Base-by-base conservation (phyloP, 2,113 vertebrate genomes). In the Thomomys bottae region DNA sequence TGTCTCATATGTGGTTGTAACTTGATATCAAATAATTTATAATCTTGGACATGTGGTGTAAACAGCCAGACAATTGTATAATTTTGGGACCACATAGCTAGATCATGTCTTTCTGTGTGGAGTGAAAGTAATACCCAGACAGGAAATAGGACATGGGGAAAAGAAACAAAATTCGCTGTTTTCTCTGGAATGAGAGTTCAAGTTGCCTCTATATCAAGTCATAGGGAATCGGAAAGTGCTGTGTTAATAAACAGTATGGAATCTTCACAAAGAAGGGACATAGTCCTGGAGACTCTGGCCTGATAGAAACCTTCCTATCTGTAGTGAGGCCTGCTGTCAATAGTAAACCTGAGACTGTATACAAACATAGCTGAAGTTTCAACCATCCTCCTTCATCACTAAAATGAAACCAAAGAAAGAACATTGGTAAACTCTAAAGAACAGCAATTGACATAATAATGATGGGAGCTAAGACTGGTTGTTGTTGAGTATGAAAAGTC, bases 41-140 rank as follows among this genome's bases (percentile, higher is more conserved):
- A 84, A 76, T 71, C 64, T 1, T 0, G 17, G 32, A 54, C 81
- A 45, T 72, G 57, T 71, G 76, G 85, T 42, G 12, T 71, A 82
- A 75, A 67, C 23, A 84, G n/a, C 30, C 88, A 94, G 84, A 81
- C 42, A 85, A 4, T 45, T 59, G 10, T 45, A 36, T 83, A 67
- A 90, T 8, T 75, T 42, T 8, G 49, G 8, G 26, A 75, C 28
- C 68, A 36, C 11, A 57, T 5, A 72, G 23, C 57, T 66, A 70
- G 18, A 26, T 72, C 42, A 15, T n/a, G 24, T 38, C 54, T 68
- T 95, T 45, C 79, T 80, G 32, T 57, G 45, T 42, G 20, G 63
- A 90, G n/a, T 88, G 79, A 85, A 88, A 77, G 20, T 88, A 45
- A 76, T 79, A 72, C 10, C 15, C 71, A 11, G 28, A 40, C n/a